Percentiles rank a stretch among this genome's conserved stretches.
phyloP scores from a whole-genome alignment of 2,797 vertebrate species.

The Myioborus miniatus region DNA sequence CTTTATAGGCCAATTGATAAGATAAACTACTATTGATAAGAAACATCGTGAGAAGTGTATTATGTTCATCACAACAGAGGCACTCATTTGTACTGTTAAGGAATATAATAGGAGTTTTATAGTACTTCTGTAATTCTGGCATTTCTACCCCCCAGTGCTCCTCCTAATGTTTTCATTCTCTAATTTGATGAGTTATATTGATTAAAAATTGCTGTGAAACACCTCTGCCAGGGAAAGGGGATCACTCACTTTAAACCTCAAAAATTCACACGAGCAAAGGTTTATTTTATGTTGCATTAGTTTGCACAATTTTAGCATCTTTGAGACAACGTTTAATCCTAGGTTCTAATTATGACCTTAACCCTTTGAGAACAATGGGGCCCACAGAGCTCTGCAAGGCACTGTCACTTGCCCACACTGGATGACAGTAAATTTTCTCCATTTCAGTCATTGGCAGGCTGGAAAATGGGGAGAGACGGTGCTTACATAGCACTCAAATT shows the following conservation, averaged over 20 bases:
- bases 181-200: background rate
- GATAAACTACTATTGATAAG: background rate
- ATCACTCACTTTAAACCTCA: background rate
- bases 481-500: background rate
- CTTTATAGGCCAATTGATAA: background rate
- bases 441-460: background rate
- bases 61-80: background rate
- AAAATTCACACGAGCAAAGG: background rate
- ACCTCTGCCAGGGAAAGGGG: background rate
- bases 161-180: background rate
- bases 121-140: background rate
- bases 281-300: background rate
- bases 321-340: background rate
- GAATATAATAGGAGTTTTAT: background rate
- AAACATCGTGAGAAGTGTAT: background rate
- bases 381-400: background rate
- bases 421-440: background rate
- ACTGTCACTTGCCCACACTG: background rate
- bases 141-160: rapidly evolving
- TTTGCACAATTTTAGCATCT: background rate
- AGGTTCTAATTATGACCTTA: background rate
- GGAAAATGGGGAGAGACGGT: background rate
- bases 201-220: background rate
- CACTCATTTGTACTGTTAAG: background rate
- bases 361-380: background rate